phyloP scores from a whole-genome alignment of 2,797 vertebrate genomes.

The Psittacula derbiana region DNA sequence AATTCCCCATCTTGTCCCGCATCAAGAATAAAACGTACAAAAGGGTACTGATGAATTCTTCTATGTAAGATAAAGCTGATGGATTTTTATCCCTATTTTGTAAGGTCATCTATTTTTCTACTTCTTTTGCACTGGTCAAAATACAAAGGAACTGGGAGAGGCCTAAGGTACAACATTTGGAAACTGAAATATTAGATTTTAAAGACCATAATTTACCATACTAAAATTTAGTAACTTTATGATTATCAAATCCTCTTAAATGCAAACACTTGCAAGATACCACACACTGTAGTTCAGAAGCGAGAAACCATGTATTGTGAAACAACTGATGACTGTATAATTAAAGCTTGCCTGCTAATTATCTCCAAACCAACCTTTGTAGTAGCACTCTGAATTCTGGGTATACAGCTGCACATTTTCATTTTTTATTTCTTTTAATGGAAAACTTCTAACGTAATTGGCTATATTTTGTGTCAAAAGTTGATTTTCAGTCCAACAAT shows the following conservation, averaged over 20 bases:
- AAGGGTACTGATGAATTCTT: not conserved
- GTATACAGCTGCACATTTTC: not conserved
- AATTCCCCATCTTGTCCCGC: not conserved
- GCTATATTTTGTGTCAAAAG: not conserved
- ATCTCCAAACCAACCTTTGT: not conserved
- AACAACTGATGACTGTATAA: not conserved
- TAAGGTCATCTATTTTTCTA: not conserved
- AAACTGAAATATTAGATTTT: not conserved
- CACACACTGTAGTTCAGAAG: not conserved
- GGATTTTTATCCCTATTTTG: not conserved
- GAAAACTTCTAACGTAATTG: not conserved
- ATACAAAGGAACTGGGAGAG: not conserved
- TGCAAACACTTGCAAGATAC: not conserved
- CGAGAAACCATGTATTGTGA: not conserved
- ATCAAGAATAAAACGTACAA: not conserved
- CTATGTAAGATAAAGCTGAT: not conserved
- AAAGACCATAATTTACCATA: not conserved
- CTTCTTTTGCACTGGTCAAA: not conserved
- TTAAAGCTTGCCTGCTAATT: not conserved
- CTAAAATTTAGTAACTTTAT: not conserved
- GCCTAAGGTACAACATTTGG: not conserved
- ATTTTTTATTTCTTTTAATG: not conserved
- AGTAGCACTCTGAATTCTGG: not conserved
- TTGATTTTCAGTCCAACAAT: not conserved
- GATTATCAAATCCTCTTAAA: not conserved